Evolutionary conservation across 2,888 invertebrate genomes (phyloP).

Genomic region (Plagiodera versicolora): DNA sequence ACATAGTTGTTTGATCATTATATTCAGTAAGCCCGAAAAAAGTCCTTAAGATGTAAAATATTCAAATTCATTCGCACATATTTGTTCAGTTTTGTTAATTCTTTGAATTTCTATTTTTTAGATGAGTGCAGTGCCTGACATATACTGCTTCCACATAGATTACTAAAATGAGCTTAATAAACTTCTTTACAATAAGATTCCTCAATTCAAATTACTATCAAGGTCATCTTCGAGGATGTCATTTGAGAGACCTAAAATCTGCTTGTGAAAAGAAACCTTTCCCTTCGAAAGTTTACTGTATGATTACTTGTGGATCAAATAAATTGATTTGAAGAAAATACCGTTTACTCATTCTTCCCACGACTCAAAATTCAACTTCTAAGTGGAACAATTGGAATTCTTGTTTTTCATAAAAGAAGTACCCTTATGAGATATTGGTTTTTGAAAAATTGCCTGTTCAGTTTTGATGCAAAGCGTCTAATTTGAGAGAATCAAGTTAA

Average conservation of each 20-base stretch:
- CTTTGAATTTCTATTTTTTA: neutral
- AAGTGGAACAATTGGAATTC: too few species aligned
- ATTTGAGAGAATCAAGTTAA: too few species aligned
- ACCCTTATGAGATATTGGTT: too few species aligned
- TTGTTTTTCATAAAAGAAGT: too few species aligned
- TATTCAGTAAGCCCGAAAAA: conserved; percentile 28
- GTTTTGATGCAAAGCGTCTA: too few species aligned
- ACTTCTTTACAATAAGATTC: conserved; percentile 33
- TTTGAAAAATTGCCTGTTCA: too few species aligned
- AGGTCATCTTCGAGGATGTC: neutral
- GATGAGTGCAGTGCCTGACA: conserved; percentile 20
- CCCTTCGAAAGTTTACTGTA: conserved; percentile 20
- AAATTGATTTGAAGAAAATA: conserved; percentile 17
- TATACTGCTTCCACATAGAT: conserved; percentile 53
- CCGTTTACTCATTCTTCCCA: too few species aligned
- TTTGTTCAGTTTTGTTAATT: too few species aligned
- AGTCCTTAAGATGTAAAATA: conserved; percentile 29
- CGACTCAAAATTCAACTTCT: too few species aligned
- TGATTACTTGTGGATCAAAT: conserved; percentile 29
- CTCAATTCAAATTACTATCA: conserved; percentile 7
- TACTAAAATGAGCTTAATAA: conserved; percentile 54
- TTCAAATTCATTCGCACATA: conserved; percentile 46
- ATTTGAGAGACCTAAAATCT: neutral
- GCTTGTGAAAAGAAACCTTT: neutral
- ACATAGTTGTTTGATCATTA: neutral